Evolutionary conservation across 2,888 invertebrate genomes (phyloP), one percentile per base, ranked within the genome.

Genomic region (Molorchus minor): DNA sequence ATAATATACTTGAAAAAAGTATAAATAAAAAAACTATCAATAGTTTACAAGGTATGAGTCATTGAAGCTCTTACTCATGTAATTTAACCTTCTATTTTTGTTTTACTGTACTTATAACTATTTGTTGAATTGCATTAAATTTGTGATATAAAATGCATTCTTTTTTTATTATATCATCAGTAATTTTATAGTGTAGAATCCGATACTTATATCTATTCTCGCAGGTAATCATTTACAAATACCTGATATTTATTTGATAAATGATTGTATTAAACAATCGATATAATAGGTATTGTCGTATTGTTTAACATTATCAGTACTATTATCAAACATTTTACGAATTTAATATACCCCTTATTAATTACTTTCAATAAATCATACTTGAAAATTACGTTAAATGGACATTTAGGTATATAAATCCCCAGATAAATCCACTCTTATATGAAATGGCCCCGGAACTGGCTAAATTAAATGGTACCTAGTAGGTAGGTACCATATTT

Each of bases 11-110:
- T 47, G n/a, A n/a, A n/a, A n/a, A 35, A 12, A 35, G 21, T 38
- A 49, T 49, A 38, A 38, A 49, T 49, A 49, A 49, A 54, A 54
- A n/a, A n/a, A n/a, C n/a, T 54, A 45, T 54, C 54, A 45, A 45
- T 35, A 54, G 54, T 54, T 54, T 36, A 54, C 54, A 44, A 35
- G 19, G 54, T 29, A 45, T 54, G 54, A 54, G 5, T 54, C 54
- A 54, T n/a, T 38, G 25, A 38, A 54, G 33, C 36, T 36, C 38
- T 54, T 54, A 54, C 45, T 54, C 45, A 54, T 45, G 38, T 30
- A 25, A 40, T 4, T 25, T 45, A 49, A 49, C 49, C 49, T 49
- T 49, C 49, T 49, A 25, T 15, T 49, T 47, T 38, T 15, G 13
- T 33, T 21, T 20, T n/a, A 49, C 13, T 15, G 10, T 25, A 25